Percentiles rank a stretch among this genome's conserved stretches.
phyloP scores from a whole-genome alignment of 2,888 invertebrate species.

The Conomelus anceps region DNA sequence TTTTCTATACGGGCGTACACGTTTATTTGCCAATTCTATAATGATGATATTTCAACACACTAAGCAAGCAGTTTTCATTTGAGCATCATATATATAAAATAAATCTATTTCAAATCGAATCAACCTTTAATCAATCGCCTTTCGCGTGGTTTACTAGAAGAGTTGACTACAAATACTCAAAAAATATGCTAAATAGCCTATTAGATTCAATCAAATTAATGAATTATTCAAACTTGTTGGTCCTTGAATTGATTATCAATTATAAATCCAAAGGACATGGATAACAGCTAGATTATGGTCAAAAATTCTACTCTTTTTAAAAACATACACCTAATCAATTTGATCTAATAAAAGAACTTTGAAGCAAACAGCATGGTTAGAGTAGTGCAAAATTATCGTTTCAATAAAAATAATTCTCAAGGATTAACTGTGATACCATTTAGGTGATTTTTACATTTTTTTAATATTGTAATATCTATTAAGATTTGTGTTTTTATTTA shows the following conservation, averaged over 20 bases:
- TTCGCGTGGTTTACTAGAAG: not conserved
- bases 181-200: no score
- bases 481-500: not conserved
- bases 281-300: not conserved
- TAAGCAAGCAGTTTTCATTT: not conserved
- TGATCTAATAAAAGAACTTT: not conserved
- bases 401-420: not conserved
- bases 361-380: not conserved
- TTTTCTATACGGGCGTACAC: not conserved
- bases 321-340: not conserved
- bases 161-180: not conserved
- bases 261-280: no score
- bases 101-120: not conserved
- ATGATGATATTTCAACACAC: not conserved
- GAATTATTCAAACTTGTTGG: no score
- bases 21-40: not conserved
- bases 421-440: not conserved
- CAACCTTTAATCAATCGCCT: not conserved
- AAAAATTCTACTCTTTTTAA: not conserved
- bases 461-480: not conserved
- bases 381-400: not conserved
- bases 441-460: not conserved
- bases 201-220: no score
- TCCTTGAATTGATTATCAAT: no score
- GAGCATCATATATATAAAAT: not conserved